These are phyloP conservation scores for Phalera bucephala DNA, from an alignment of 2,888 invertebrate species.

Conservation along the genomic window DNA sequence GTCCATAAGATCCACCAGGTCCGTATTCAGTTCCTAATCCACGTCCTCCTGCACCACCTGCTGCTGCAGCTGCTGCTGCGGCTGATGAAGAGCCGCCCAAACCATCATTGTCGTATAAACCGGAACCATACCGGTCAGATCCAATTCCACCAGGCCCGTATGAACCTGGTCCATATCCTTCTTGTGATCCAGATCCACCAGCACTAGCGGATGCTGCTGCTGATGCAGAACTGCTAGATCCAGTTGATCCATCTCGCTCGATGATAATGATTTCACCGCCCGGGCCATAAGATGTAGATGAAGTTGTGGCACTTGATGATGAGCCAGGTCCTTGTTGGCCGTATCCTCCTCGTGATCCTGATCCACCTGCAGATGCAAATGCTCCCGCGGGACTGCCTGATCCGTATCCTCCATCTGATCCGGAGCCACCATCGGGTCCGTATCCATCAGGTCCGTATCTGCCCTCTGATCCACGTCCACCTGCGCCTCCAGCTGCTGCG, in stretches of 20 bases:
- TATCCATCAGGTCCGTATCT: neutral
- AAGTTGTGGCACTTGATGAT: neutral
- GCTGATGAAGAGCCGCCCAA: neutral
- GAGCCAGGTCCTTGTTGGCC: too few species aligned
- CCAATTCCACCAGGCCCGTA: neutral
- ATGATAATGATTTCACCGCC: too few species aligned
- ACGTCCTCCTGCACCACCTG: neutral
- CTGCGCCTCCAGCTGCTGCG: slow-evolving; percentile 4
- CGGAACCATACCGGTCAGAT: neutral
- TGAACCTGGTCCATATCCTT: slow-evolving; percentile 1
- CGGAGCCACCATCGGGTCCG: neutral
- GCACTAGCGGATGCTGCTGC: too few species aligned
- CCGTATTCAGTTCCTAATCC: neutral
- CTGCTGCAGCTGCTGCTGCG: slow-evolving; percentile 2
- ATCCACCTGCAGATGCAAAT: slow-evolving; percentile 1
- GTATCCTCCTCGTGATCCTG: neutral
- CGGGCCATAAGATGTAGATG: too few species aligned
- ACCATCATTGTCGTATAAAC: neutral
- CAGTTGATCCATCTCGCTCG: too few species aligned
- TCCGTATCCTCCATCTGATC: too few species aligned
- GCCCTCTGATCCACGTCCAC: slow-evolving; percentile 1
- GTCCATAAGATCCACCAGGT: neutral
- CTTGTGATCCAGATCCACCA: neutral
- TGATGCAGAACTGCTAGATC: neutral
- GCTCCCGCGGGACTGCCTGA: too few species aligned